These are phyloP conservation scores for Buathra laborator DNA, from an alignment of 2,888 invertebrate species.

Conservation along the genomic window DNA sequence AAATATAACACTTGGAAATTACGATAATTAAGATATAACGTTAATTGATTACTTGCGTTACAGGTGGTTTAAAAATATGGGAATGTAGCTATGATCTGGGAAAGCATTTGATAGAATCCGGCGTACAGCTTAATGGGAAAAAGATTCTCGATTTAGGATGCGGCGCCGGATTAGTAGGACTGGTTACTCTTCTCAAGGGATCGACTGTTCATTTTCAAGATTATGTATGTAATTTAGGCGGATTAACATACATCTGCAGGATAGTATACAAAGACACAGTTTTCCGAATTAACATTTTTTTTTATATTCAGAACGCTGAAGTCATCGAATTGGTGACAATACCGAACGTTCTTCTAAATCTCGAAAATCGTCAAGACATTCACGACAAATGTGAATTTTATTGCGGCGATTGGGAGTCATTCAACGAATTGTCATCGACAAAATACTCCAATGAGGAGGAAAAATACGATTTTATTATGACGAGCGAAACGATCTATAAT, in stretches of 20 bases:
- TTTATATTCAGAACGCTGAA: slow-evolving; percentile 91
- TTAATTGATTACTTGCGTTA: slow-evolving; percentile 69
- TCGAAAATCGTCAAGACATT: slow-evolving; percentile 84
- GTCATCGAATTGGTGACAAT: slow-evolving; percentile 93
- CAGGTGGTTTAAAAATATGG: slow-evolving; percentile 98
- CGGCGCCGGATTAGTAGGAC: slow-evolving; percentile 96
- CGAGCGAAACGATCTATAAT: slow-evolving; percentile 98
- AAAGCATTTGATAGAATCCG: slow-evolving; percentile 87
- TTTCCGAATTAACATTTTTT: no score
- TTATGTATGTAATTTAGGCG: slow-evolving; percentile 90
- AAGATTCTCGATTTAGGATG: slow-evolving; percentile 95
- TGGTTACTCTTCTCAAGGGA: slow-evolving; percentile 90
- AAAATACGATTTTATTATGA: slow-evolving; percentile 94
- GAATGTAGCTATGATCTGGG: slow-evolving; percentile 95
- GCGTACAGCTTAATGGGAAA: slow-evolving; percentile 86
- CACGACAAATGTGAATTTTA: slow-evolving; percentile 85
- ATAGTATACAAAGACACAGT: background rate
- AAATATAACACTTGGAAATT: slow-evolving; percentile 32
- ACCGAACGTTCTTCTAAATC: slow-evolving; percentile 92
- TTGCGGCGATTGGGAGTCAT: slow-evolving; percentile 92
- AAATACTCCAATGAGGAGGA: slow-evolving; percentile 79
- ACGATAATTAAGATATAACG: background rate
- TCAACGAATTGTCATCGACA: slow-evolving; percentile 84
- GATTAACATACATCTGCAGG: background rate
- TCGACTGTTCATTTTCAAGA: slow-evolving; percentile 94